Conservation (phyloP, 2,113 vertebrate genomes). For the Petromus typicus region DNA sequence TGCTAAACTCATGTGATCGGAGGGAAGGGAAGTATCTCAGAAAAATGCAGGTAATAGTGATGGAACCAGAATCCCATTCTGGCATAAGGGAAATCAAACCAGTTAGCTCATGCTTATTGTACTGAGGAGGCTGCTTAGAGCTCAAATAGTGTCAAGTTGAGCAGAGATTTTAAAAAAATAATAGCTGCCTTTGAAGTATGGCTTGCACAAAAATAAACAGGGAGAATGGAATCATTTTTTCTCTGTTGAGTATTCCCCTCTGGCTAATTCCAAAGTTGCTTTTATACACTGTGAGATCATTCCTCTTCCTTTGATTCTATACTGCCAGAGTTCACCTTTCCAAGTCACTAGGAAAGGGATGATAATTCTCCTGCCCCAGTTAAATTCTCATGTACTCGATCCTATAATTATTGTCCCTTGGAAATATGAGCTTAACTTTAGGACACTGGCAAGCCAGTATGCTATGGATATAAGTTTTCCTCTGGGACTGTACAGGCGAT, state of each 20-base stretch:
- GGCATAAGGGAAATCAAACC: accelerated
- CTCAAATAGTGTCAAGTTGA: not conserved
- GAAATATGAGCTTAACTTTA: slow-evolving; percentile 35
- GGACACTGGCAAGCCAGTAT: not conserved
- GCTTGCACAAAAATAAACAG: not conserved
- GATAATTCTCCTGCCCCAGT: not conserved
- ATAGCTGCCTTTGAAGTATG: not conserved
- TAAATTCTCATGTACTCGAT: slow-evolving; percentile 4
- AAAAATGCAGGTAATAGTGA: not conserved
- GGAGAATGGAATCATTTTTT: not conserved
- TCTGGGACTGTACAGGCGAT: not conserved
- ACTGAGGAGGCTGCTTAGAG: not conserved
- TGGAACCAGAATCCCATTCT: not conserved
- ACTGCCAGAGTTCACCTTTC: not conserved
- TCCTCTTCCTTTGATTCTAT: not conserved
- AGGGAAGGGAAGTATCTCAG: not conserved
- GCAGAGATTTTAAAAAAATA: not conserved
- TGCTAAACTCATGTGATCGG: not conserved
- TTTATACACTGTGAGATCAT: not conserved
- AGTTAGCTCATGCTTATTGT: too few species aligned
- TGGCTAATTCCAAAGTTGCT: not conserved
- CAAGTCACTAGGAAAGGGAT: not conserved
- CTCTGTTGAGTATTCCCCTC: not conserved
- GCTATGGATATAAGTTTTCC: not conserved
- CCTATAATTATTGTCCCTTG: slow-evolving; percentile 38